phyloP scores from a whole-genome alignment of 2,888 invertebrate species.

The Drosophila formosana region DNA sequence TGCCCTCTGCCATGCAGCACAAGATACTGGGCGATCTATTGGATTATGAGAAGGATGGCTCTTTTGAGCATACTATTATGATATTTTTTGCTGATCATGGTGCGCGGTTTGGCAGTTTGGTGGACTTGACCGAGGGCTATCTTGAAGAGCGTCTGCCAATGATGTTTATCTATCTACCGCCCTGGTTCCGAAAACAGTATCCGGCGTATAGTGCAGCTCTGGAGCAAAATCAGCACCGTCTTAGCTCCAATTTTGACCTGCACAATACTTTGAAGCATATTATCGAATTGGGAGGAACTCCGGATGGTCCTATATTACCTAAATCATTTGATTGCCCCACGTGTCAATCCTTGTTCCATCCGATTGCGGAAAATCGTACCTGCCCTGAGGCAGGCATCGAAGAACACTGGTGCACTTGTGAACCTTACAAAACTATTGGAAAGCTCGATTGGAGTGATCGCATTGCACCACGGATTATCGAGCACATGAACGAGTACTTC shows the following conservation, averaged over 20 bases:
- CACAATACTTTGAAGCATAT: slow-evolving; percentile 89
- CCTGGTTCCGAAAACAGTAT: slow-evolving; percentile 86
- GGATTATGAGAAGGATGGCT: slow-evolving; percentile 86
- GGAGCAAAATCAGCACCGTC: slow-evolving; percentile 87
- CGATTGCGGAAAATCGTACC: slow-evolving; percentile 87
- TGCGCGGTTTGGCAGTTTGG: slow-evolving; percentile 89
- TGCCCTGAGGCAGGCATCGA: slow-evolving; percentile 88
- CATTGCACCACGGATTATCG: slow-evolving; percentile 79
- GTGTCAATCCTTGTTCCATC: slow-evolving; percentile 88
- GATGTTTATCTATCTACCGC: slow-evolving; percentile 89
- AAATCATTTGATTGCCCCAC: slow-evolving; percentile 87
- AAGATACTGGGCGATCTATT: slow-evolving; percentile 87
- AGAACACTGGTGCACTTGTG: slow-evolving; percentile 91
- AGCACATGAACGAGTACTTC: slow-evolving; percentile 64
- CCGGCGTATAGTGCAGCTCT: slow-evolving; percentile 86
- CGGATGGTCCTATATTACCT: slow-evolving; percentile 44
- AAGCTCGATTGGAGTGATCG: slow-evolving; percentile 76
- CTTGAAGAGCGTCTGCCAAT: slow-evolving; percentile 91
- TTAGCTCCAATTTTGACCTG: slow-evolving; percentile 90
- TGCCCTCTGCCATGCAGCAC: slow-evolving; percentile 88
- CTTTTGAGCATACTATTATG: slow-evolving; percentile 88
- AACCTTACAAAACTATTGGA: slow-evolving; percentile 83
- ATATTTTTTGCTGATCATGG: slow-evolving; percentile 92
- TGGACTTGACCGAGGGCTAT: slow-evolving; percentile 88
- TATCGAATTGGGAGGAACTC: slow-evolving; percentile 86